Conservation (phyloP, 2,797 vertebrate genomes). For the Crax fasciolata region DNA sequence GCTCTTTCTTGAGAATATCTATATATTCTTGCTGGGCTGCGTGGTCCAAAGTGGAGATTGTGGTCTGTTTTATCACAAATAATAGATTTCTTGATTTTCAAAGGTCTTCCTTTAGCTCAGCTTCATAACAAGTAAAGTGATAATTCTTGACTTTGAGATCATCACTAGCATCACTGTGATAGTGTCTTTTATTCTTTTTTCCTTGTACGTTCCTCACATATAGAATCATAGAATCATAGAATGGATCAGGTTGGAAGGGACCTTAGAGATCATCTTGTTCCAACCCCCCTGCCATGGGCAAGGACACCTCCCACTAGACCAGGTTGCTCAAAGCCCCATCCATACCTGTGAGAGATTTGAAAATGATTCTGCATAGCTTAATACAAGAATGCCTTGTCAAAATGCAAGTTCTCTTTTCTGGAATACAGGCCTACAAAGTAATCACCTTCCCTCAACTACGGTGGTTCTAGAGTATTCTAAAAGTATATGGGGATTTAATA, state of each 20-base stretch:
- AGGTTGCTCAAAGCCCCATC: too few species aligned
- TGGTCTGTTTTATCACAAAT: not conserved
- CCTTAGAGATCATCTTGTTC: too few species aligned
- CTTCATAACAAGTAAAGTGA: not conserved
- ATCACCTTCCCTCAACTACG: not conserved
- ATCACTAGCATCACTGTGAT: not conserved
- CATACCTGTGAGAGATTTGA: not conserved
- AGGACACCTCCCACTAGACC: too few species aligned
- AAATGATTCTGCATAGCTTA: not conserved
- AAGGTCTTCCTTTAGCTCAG: not conserved
- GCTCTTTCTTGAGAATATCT: slow-evolving; percentile 7
- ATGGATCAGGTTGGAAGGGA: too few species aligned
- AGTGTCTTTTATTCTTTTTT: not conserved
- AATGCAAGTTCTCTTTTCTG: not conserved
- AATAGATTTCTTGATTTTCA: slow-evolving; percentile 3
- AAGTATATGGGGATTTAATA: not conserved
- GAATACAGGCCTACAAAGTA: not conserved
- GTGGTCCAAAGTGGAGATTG: not conserved
- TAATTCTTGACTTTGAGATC: not conserved
- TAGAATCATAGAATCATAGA: too few species aligned
- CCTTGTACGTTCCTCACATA: not conserved
- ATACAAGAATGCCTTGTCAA: not conserved
- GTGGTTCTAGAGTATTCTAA: not conserved
- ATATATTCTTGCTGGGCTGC: not conserved
- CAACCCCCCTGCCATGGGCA: too few species aligned